Evolutionary conservation across 2,888 invertebrate species (phyloP).

Genomic region (Lathronympha strigana): DNA sequence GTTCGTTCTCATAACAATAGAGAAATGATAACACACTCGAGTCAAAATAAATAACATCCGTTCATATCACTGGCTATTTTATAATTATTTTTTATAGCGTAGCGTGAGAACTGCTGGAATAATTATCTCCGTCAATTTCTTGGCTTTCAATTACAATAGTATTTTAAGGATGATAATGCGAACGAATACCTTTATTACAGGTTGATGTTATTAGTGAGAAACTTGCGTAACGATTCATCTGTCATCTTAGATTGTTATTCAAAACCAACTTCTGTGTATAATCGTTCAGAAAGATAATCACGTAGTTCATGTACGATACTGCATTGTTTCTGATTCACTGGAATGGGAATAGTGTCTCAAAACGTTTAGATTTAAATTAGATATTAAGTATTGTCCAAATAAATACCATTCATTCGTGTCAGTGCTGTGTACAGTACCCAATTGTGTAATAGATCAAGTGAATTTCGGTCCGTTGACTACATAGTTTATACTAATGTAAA

Average conservation of each 20-base stretch:
- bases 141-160: not conserved
- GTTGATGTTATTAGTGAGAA: no score
- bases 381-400: slow-evolving; percentile 6
- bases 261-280: no score
- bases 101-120: not conserved
- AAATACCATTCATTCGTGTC: slow-evolving; percentile 23
- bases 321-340: not conserved
- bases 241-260: no score
- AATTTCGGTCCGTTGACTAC: no score
- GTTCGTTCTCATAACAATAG: not conserved
- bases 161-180: no score
- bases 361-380: not conserved
- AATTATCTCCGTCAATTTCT: not conserved
- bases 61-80: slow-evolving; percentile 4
- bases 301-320: no score
- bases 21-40: not conserved
- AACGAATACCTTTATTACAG: no score
- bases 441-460: not conserved
- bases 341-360: not conserved
- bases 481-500: not conserved
- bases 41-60: slow-evolving; percentile 5
- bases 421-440: slow-evolving; percentile 24
- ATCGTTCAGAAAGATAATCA: no score
- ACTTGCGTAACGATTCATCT: no score
- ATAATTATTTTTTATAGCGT: no score